A percentile compares a stretch with the other conserved stretches of the same genome.
These are phyloP conservation scores for Meloidogyne exigua DNA, from an alignment of 1,140 invertebrate species.

Conservation along the genomic window DNA sequence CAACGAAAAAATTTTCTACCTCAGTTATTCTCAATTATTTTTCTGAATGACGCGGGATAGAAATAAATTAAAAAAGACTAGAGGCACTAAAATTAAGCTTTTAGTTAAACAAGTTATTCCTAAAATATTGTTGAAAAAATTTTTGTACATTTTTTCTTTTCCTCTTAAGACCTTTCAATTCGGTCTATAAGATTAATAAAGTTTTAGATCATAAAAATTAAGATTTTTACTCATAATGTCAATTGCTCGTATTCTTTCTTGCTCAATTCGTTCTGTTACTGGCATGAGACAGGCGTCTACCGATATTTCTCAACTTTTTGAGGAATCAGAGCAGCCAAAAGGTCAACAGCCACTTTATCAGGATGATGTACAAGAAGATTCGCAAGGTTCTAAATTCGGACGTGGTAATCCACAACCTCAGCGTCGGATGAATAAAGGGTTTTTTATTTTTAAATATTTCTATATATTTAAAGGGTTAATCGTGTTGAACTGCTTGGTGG, in stretches of 20 bases:
- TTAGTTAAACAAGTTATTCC: no score
- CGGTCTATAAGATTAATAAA: not conserved
- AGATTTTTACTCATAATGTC: not conserved
- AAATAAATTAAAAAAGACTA: no score
- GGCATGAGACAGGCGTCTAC: not conserved
- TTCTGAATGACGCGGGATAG: no score
- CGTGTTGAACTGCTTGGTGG: constrained; percentile 39
- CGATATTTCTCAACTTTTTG: not conserved
- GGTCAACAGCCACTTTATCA: not conserved
- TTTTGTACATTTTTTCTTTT: no score
- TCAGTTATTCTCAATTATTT: no score
- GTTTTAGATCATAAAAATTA: not conserved
- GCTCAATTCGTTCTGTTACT: not conserved
- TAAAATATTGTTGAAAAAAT: no score
- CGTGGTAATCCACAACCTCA: not conserved
- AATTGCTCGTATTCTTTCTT: not conserved
- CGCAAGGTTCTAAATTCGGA: not conserved
- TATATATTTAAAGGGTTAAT: constrained; percentile 28
- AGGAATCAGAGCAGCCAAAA: not conserved
- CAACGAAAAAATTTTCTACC: no score
- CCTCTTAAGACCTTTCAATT: no score
- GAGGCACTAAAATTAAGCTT: no score
- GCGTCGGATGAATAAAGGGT: not conserved
- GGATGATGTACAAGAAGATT: not conserved
- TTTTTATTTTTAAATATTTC: not conserved